Evolutionary conservation across 2,888 invertebrate species (phyloP).

Genomic region (Erebia palarica): DNA sequence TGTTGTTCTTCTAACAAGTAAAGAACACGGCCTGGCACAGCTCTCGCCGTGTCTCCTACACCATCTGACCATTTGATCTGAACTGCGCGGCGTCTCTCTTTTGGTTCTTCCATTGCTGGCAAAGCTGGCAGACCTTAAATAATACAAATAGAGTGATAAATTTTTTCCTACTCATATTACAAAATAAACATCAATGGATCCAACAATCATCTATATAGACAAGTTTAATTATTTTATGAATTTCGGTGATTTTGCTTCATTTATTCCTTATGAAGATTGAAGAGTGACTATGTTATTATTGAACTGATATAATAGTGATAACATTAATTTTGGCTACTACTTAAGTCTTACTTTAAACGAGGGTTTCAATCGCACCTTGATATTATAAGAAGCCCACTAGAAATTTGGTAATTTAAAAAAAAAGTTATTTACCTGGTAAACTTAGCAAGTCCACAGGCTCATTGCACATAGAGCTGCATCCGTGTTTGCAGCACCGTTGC

Average conservation of each 20-base stretch:
- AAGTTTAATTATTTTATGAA: too few relatives aligned
- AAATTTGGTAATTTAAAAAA: too few relatives aligned
- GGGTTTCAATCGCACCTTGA: too few relatives aligned
- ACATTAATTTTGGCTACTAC: too few relatives aligned
- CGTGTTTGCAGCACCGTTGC: slow-evolving; percentile 86
- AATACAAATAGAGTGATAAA: neutral
- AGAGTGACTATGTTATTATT: too few relatives aligned
- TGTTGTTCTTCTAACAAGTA: slow-evolving; percentile 87
- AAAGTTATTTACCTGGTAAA: slow-evolving; percentile 80
- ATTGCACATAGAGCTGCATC: slow-evolving; percentile 87
- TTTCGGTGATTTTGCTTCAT: too few relatives aligned
- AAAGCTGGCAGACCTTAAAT: slow-evolving; percentile 82
- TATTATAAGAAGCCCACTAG: neutral
- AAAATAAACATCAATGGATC: too few relatives aligned
- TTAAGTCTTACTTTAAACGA: too few relatives aligned
- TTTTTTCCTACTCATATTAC: neutral
- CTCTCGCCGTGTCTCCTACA: slow-evolving; percentile 70
- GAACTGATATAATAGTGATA: too few relatives aligned
- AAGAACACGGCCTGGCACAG: slow-evolving; percentile 70
- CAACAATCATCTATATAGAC: too few relatives aligned
- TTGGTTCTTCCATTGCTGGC: slow-evolving; percentile 83
- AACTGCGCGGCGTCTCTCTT: slow-evolving; percentile 77
- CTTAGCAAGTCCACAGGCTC: slow-evolving; percentile 83
- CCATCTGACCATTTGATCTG: slow-evolving; percentile 74
- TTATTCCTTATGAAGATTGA: too few relatives aligned